A percentile compares a stretch with the other conserved stretches of the same genome.
Conservation (phyloP, 2,797 vertebrate genomes). For the Characodon lateralis region DNA sequence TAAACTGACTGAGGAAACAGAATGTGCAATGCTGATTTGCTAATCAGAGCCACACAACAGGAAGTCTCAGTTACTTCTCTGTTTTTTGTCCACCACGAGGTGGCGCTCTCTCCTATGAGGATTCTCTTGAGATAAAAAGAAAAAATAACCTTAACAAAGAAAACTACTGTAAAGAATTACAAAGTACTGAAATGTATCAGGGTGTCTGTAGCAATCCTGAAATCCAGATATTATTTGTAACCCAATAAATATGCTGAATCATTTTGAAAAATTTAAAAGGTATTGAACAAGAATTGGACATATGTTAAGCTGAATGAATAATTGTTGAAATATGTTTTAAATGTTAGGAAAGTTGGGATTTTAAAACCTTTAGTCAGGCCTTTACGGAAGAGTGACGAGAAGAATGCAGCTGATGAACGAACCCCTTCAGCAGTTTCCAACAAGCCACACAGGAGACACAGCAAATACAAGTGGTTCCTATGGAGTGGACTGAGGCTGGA, state of each 20-base stretch:
- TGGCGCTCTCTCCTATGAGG: slow-evolving; percentile 24
- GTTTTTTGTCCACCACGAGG: slow-evolving; percentile 38
- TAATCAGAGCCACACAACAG: not conserved
- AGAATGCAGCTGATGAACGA: no score
- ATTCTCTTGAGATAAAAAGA: not conserved
- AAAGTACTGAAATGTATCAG: not conserved
- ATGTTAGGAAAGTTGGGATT: not conserved
- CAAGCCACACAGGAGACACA: no score
- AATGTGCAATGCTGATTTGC: not conserved
- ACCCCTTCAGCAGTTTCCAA: no score
- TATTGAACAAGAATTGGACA: not conserved
- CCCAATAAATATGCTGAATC: not conserved
- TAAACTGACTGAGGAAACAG: not conserved
- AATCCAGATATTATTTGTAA: not conserved
- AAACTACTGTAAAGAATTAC: not conserved
- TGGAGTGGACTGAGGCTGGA: no score
- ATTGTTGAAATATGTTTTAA: not conserved
- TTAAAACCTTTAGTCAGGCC: not conserved
- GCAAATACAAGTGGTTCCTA: no score
- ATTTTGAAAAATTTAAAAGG: not conserved
- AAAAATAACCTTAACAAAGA: not conserved
- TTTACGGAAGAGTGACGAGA: not conserved
- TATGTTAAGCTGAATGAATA: no score
- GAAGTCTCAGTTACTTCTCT: not conserved
- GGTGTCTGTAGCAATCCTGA: not conserved